Percentiles rank a stretch among this genome's conserved stretches.
These are phyloP conservation scores for Prionace glauca DNA, from an alignment of 2,797 vertebrate species.

Conservation along the genomic window DNA sequence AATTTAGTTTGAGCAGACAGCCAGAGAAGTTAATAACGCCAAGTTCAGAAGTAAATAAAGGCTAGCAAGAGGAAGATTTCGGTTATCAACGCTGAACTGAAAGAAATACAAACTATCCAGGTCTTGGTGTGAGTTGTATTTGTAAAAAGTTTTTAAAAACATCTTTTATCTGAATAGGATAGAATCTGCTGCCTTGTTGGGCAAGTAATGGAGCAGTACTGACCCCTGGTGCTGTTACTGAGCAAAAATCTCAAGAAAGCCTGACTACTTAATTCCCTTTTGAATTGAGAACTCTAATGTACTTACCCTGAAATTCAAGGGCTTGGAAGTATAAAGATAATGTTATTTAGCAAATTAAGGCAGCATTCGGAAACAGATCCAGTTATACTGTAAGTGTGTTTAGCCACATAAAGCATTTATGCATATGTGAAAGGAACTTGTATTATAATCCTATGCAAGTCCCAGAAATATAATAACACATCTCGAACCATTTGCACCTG, in stretches of 20 bases:
- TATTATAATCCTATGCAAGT: not conserved
- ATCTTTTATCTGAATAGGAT: not conserved
- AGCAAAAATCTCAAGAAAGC: not conserved
- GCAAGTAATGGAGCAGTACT: slow-evolving; percentile 36
- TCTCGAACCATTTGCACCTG: not conserved
- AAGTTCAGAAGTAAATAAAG: not conserved
- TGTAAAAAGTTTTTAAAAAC: not conserved
- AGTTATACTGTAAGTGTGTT: not conserved
- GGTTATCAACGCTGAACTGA: not conserved
- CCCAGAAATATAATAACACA: not conserved
- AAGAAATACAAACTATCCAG: not conserved
- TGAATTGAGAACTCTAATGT: not conserved
- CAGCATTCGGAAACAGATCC: not conserved
- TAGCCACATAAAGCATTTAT: not conserved
- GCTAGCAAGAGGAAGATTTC: not conserved
- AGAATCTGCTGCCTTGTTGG: not conserved
- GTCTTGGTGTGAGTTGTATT: not conserved
- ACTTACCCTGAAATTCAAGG: not conserved
- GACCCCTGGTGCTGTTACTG: slow-evolving; percentile 39
- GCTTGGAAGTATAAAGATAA: not conserved
- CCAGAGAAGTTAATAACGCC: not conserved
- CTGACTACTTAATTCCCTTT: not conserved
- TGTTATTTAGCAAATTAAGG: not conserved
- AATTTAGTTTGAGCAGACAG: not conserved
- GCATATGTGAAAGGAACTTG: not conserved